A percentile compares a stretch with the other conserved stretches of the same genome.
Evolutionary conservation across 2,888 invertebrate genomes (phyloP).

Genomic region (Pherbina coryleti): DNA sequence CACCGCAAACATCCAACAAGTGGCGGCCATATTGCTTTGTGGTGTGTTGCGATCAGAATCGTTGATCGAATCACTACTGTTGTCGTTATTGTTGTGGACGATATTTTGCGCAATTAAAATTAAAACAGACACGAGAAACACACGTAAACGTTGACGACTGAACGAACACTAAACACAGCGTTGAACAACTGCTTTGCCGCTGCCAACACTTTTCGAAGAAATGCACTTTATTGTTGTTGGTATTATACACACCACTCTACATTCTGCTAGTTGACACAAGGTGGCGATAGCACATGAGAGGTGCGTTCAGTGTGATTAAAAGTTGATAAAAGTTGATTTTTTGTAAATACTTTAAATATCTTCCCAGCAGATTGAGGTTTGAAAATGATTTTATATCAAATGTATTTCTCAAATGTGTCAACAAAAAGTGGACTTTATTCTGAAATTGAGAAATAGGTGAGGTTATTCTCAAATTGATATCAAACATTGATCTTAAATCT

Average conservation of each 20-base stretch:
- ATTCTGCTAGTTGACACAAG: not conserved
- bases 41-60: slow-evolving; percentile 37
- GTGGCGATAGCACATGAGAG: not conserved
- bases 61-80: slow-evolving; percentile 47
- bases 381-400: no score
- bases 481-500: no score
- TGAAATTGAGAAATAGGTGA: no score
- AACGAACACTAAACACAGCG: slow-evolving; percentile 41
- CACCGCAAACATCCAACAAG: slow-evolving; percentile 64
- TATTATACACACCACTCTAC: slow-evolving; percentile 10
- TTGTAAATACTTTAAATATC: no score
- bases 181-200: not conserved
- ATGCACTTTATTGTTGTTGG: slow-evolving; percentile 2
- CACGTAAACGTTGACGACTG: slow-evolving; percentile 31
- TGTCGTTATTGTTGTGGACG: slow-evolving; percentile 41
- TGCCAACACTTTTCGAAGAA: slow-evolving; percentile 4
- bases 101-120: slow-evolving; percentile 36
- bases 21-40: slow-evolving; percentile 68
- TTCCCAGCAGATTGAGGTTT: no score
- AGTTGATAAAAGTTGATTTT: no score
- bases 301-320: not conserved
- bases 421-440: no score
- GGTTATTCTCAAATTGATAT: no score
- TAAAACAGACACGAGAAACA: slow-evolving; percentile 34
- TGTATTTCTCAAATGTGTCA: no score